phyloP scores from a whole-genome alignment of 2,888 invertebrate genomes.

The Melanotus villosus region DNA sequence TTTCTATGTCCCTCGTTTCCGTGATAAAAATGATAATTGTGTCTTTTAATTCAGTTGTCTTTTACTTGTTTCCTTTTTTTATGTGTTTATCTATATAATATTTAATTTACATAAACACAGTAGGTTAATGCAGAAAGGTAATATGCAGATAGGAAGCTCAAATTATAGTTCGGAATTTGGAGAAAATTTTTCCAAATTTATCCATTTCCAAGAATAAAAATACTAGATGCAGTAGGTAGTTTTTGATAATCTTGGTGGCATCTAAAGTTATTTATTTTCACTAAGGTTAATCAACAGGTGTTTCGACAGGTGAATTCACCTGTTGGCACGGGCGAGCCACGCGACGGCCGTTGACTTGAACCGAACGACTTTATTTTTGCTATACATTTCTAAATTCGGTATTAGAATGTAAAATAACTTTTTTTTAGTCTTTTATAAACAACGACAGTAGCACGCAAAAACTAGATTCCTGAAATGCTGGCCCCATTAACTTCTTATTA shows the following conservation, averaged over 20 bases:
- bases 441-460: slow-evolving; percentile 8
- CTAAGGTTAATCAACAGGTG: slow-evolving; percentile 42
- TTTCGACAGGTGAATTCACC: slow-evolving; percentile 57
- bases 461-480: slow-evolving; percentile 33
- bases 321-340: slow-evolving; percentile 57
- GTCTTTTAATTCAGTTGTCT: no score
- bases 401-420: slow-evolving; percentile 33
- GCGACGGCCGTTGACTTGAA: slow-evolving; percentile 51
- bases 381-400: slow-evolving; percentile 31
- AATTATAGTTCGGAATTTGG: no score
- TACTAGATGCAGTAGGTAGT: not conserved
- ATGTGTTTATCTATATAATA: no score
- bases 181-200: slow-evolving; percentile 7
- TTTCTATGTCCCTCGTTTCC: no score
- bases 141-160: no score
- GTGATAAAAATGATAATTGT: no score
- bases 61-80: no score
- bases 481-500: slow-evolving; percentile 21
- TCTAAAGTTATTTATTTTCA: slow-evolving; percentile 33
- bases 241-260: slow-evolving; percentile 10
- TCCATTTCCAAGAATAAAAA: not conserved
- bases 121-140: not conserved
- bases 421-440: not conserved
- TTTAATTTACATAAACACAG: no score
- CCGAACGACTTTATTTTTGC: slow-evolving; percentile 17